Base-by-base conservation (phyloP, 2,113 vertebrate genomes). In the Tyrannus savana region DNA sequence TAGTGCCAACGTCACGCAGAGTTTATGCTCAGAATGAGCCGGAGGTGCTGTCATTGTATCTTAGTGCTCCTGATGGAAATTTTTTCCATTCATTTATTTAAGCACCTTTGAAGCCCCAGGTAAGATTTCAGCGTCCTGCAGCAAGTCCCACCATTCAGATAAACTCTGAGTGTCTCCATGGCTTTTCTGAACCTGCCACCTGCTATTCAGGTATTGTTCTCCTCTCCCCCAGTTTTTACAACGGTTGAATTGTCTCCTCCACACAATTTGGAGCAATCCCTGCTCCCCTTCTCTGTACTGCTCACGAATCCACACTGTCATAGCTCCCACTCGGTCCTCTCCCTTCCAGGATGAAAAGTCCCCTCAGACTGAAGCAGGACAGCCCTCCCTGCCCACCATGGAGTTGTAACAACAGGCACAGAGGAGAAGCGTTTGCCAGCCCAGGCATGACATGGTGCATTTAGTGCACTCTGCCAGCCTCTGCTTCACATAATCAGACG, bases 311-410 rank as follows among this genome's bases (percentile, higher is more conserved):
- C 33, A 35, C 5, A 4, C 17, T 60, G 16, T 19, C n/a, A 3
- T 25, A 66, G 37, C 10, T 75, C 31, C 14, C 1, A 2, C 35
- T 66, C 0, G 0, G 6, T 33, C 16, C 11, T 59, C 22, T 46
- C 25, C 41, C 16, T 72, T 52, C n/a, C 50, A 64, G 25, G 24
- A 33, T 74, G 33, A 69, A 44, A 12, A 56, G 23, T 42, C 4
- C 5, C n/a, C 41, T 37, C 16, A 31, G n/a, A 41, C 63, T 6
- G 2, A 47, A 83, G n/a, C 42, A 76, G 58, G 63, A 52, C 33
- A 72, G 16, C 16, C 18, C 22, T 6, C 14, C 44, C 33, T 1
- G 0, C 41, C 14, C 12, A 30, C 14, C 46, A 27, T 2, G 2
- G 39, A 68, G 33, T 22, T 50, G 41, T 37, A 41, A 46, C 39